These are phyloP conservation scores for Erithacus rubecula DNA, from an alignment of 2,797 vertebrate genomes.

Conservation along the genomic window DNA sequence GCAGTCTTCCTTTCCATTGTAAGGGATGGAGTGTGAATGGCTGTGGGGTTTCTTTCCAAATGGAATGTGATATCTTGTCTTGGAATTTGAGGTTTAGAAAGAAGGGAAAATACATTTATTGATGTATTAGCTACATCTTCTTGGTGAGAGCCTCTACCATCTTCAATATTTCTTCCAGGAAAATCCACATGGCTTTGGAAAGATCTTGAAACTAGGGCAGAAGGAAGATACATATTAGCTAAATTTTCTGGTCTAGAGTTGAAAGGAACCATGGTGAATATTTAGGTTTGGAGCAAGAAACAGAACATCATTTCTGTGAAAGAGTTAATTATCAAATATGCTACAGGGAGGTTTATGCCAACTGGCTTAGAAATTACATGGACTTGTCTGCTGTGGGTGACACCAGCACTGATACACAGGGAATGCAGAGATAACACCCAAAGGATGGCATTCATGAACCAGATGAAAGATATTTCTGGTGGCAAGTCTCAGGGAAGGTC, in stretches of 20 bases:
- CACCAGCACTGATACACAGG: not conserved
- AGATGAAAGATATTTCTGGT: not conserved
- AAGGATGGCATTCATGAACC: not conserved
- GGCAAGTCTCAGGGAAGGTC: not conserved
- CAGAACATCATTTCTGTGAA: not conserved
- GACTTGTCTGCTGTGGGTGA: not conserved
- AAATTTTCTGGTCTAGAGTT: not conserved
- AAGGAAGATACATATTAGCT: not conserved
- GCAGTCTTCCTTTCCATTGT: not conserved
- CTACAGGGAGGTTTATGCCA: not conserved
- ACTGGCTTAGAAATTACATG: not conserved
- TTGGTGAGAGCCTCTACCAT: not conserved
- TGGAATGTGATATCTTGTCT: not conserved
- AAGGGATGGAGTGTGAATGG: not conserved
- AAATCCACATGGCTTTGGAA: not conserved
- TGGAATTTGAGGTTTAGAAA: not conserved
- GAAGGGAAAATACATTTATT: not conserved
- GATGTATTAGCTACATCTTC: not conserved
- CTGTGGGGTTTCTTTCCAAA: not conserved
- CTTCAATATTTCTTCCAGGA: not conserved
- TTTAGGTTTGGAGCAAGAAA: not conserved
- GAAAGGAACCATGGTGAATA: not conserved
- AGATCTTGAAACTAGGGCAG: constrained; percentile 10
- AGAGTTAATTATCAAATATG: not conserved
- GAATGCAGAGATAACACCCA: not conserved